phyloP scores from a whole-genome alignment of 2,797 vertebrate genomes.

The Nasua narica region DNA sequence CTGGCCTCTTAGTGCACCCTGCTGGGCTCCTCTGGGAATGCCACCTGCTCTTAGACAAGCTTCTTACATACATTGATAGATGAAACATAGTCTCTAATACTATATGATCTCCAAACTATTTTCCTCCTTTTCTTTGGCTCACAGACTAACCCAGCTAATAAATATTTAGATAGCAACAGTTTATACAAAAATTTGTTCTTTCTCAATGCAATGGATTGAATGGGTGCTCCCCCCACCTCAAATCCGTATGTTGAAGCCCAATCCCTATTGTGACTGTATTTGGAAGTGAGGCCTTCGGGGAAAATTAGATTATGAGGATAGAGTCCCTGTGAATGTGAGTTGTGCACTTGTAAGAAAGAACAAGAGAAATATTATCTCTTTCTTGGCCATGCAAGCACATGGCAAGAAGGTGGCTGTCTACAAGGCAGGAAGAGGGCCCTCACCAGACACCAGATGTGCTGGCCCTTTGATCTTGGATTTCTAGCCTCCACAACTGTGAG shows the following conservation, averaged over 20 bases:
- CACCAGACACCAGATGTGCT: not conserved
- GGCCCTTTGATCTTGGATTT: not conserved
- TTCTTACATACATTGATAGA: accelerated
- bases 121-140: not conserved
- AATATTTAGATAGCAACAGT: not conserved
- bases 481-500: not conserved
- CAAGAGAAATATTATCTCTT: not conserved
- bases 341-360: not conserved
- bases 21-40: slow-evolving; percentile 68
- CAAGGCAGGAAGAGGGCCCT: not conserved
- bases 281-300: not conserved
- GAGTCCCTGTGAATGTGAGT: not conserved
- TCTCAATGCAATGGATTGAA: not conserved
- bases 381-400: not conserved
- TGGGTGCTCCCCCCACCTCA: too few species aligned
- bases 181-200: not conserved
- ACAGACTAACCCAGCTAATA: not conserved
- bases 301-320: not conserved
- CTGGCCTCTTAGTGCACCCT: slow-evolving; percentile 77
- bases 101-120: not conserved
- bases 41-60: not conserved
- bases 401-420: not conserved
- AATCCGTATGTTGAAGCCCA: not conserved
- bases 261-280: not conserved
- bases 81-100: not conserved